These are phyloP conservation scores for Smittia sp. DNA, from an alignment of 2,888 invertebrate species.

Conservation along the genomic window DNA sequence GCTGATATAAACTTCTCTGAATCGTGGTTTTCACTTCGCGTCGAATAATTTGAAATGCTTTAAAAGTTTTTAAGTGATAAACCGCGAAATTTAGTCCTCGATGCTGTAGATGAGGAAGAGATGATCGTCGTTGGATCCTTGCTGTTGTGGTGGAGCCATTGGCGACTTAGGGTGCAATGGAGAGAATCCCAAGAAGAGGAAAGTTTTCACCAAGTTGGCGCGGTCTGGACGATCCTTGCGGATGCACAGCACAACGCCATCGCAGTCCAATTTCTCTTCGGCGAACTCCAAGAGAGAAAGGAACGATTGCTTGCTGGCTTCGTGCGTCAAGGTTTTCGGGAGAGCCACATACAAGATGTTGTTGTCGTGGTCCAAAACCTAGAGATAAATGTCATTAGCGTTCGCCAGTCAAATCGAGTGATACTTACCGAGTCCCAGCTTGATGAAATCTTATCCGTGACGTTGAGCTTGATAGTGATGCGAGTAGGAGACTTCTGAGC, in stretches of 20 bases:
- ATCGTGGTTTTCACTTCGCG: background rate
- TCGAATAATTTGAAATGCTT: slow-evolving; percentile 7
- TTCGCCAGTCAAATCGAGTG: background rate
- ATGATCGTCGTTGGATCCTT: slow-evolving; percentile 61
- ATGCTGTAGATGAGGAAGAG: slow-evolving; percentile 56
- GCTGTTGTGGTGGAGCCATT: slow-evolving; percentile 61
- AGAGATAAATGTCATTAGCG: slow-evolving; percentile 42
- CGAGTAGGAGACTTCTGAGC: slow-evolving; percentile 67
- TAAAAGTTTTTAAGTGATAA: background rate
- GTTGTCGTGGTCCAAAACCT: slow-evolving; percentile 55
- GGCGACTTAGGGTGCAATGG: slow-evolving; percentile 79
- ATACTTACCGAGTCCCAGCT: slow-evolving; percentile 78
- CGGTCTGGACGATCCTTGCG: slow-evolving; percentile 80
- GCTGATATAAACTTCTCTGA: slow-evolving; percentile 10
- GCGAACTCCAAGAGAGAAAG: slow-evolving; percentile 92
- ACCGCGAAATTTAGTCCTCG: slow-evolving; percentile 49
- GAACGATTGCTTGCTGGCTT: slow-evolving; percentile 93
- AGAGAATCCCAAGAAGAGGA: slow-evolving; percentile 95
- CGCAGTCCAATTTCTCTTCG: slow-evolving; percentile 84
- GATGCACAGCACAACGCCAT: slow-evolving; percentile 73
- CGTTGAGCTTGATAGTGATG: slow-evolving; percentile 72
- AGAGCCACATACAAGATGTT: slow-evolving; percentile 84
- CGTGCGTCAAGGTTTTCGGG: slow-evolving; percentile 80
- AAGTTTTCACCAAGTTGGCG: slow-evolving; percentile 84
- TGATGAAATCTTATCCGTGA: slow-evolving; percentile 74